Evolutionary conservation across 2,113 vertebrate species (phyloP), one percentile per base, ranked within the genome.

Genomic region (Ophthalmotilapia sp.): DNA sequence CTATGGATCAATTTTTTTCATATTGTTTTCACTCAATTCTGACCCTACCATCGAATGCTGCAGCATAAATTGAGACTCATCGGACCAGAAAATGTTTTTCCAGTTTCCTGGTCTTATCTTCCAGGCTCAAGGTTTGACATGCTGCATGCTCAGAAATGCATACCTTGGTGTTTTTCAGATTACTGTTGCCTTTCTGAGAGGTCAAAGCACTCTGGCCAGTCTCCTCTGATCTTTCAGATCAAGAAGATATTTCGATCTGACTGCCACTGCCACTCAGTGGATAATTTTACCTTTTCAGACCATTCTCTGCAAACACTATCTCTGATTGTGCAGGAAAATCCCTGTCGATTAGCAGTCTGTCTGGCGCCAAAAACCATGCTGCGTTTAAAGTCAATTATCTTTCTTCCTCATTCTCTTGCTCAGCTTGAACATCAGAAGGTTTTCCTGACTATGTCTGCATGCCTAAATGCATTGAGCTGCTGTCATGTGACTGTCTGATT

Each of bases 311-410:
- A 73, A 45, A 73, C 68, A 15, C 38, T 2, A 45, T 15, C 6
- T 45, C 14, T 73, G 21, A 45, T 26, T 47, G 14, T 47, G 21
- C 21, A 40, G 3, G 21, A 73, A 73, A 47, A 45, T 73, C 21
- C 21, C 21, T 29, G 21, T 17, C 0, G 6, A 26, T 26, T 10
- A 73, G 14, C 9, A 45, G 14, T 45, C 65, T 1, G 38, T 45
- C 5, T 26, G 38, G 38, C 68, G 26, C 40, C 40, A 26, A 45
- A 3, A 29, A 73, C 4, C 8, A 17, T 17, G 70, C 23, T 2
- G 3, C 13, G 1, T 29, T 75, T 29, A 75, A 29, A 75, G 23
- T 29, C 23, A 29, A 0, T 42, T 9, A 5, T 23, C n/a, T 70
- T 70, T 70, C n/a, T 70, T 70, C 65, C 2, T 70, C 12, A 23